Percentiles rank a stretch among this genome's conserved stretches.
Conservation (phyloP, 2,113 vertebrate species). For the Platysteira castanea region DNA sequence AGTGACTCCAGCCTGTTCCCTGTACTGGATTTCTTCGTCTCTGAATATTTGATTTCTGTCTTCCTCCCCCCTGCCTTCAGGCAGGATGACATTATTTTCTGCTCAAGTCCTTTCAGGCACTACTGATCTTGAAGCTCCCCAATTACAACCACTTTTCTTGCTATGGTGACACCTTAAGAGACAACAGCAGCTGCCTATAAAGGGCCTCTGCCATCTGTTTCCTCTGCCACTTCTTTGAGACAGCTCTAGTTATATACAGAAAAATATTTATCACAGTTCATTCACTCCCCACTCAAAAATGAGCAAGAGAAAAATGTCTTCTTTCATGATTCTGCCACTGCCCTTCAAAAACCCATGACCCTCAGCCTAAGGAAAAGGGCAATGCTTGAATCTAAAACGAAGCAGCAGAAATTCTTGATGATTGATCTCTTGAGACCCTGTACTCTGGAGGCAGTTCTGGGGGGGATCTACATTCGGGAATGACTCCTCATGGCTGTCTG, state of each 20-base stretch:
- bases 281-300: conserved; percentile 54
- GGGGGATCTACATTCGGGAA: background rate
- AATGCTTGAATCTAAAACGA: conserved; percentile 13
- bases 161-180: conserved; percentile 57
- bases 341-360: conserved; percentile 30
- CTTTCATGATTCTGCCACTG: conserved; percentile 17
- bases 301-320: conserved; percentile 22
- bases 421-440: background rate
- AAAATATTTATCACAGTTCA: conserved; percentile 58
- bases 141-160: conserved; percentile 47
- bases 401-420: conserved; percentile 10
- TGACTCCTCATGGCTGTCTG: background rate
- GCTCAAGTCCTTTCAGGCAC: background rate
- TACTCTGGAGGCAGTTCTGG: background rate
- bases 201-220: conserved; percentile 58
- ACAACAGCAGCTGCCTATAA: conserved; percentile 60
- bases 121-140: conserved; percentile 38
- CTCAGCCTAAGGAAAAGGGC: conserved; percentile 27
- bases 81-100: background rate
- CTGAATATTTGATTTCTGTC: background rate
- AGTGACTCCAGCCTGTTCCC: background rate
- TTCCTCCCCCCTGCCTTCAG: background rate
- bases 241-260: conserved; percentile 25
- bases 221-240: conserved; percentile 44
- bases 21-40: background rate